phyloP scores from a whole-genome alignment of 2,888 invertebrate genomes.

The Noctua janthina region DNA sequence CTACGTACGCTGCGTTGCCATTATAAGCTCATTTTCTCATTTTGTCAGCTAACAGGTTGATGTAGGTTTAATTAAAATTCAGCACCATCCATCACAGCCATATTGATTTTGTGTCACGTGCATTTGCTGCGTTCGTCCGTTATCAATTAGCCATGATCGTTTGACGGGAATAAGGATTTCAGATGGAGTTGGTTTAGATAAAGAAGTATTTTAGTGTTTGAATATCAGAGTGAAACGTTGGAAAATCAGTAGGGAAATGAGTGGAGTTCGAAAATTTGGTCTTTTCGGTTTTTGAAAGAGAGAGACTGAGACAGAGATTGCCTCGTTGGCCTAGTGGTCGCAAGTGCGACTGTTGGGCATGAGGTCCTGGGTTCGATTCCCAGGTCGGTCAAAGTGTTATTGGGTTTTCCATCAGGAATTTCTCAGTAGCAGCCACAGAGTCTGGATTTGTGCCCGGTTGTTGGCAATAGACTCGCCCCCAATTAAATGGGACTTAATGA shows the following conservation, averaged over 20 bases:
- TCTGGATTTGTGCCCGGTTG: too few relatives aligned
- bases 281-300: not conserved
- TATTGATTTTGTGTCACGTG: constrained; percentile 88
- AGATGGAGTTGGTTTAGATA: constrained; percentile 29
- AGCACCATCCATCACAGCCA: constrained; percentile 85
- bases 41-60: constrained; percentile 86
- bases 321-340: too few relatives aligned
- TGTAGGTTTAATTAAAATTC: constrained; percentile 88
- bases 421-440: too few relatives aligned
- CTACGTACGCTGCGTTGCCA: constrained; percentile 70
- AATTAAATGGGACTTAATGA: not conserved
- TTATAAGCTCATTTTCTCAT: constrained; percentile 89
- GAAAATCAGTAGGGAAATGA: not conserved
- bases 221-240: not conserved
- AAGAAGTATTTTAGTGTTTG: constrained; percentile 7
- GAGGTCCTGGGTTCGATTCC: too few relatives aligned
- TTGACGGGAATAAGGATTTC: constrained; percentile 68
- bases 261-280: not conserved
- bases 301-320: too few relatives aligned
- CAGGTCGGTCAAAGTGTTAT: too few relatives aligned
- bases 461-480: too few relatives aligned
- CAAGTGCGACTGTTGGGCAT: too few relatives aligned
- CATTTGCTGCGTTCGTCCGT: constrained; percentile 80
- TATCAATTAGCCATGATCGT: constrained; percentile 82
- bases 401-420: too few relatives aligned